A percentile compares a stretch with the other conserved stretches of the same genome.
Conservation (phyloP, 2,113 vertebrate species). For the Galbula dea region DNA sequence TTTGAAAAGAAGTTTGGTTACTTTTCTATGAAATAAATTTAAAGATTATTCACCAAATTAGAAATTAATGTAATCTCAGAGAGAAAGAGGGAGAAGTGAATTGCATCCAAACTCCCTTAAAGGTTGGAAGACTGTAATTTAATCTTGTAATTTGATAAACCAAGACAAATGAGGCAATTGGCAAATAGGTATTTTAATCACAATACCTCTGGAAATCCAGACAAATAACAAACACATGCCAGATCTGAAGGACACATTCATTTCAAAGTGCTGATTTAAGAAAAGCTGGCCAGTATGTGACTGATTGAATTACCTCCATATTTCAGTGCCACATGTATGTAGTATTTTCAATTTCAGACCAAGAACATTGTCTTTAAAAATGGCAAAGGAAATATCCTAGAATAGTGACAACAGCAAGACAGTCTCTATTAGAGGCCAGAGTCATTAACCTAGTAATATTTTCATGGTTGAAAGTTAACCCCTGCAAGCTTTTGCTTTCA, state of each 20-base stretch:
- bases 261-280: conserved; percentile 55
- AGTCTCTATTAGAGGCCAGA: neutral
- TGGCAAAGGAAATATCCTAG: conserved; percentile 1
- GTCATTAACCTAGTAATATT: conserved; percentile 62
- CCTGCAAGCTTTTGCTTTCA: conserved; percentile 39
- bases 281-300: neutral
- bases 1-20: neutral
- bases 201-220: conserved; percentile 45
- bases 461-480: conserved; percentile 26
- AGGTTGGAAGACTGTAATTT: conserved; percentile 52
- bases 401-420: neutral
- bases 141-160: conserved; percentile 72
- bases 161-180: conserved; percentile 67
- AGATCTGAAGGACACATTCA: conserved; percentile 47
- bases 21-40: neutral
- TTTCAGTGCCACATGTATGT: neutral
- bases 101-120: conserved; percentile 33
- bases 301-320: conserved; percentile 52
- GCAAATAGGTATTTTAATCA: conserved; percentile 62
- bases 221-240: conserved; percentile 53
- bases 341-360: conserved; percentile 29
- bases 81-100: neutral
- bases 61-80: conserved; percentile 23
- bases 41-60: conserved; percentile 13
- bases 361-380: conserved; percentile 40